These are phyloP conservation scores for Stenoptilia bipunctidactyla DNA, from an alignment of 2,888 invertebrate species.

Conservation along the genomic window DNA sequence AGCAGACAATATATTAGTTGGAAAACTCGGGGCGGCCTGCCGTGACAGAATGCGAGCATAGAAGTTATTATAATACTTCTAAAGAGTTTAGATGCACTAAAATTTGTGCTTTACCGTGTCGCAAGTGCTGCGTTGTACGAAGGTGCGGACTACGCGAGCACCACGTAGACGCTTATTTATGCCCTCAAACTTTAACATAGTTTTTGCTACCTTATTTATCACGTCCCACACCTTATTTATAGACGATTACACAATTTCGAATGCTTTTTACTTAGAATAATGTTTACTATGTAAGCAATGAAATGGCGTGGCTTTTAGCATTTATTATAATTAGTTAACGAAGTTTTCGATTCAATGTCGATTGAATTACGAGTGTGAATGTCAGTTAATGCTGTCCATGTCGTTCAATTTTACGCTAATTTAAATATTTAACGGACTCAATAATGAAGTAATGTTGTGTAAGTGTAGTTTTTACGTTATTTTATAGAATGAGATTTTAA, in stretches of 20 bases:
- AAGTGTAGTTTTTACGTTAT: too few relatives aligned
- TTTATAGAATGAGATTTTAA: too few relatives aligned
- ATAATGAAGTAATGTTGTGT: too few relatives aligned
- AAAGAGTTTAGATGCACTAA: conserved; percentile 55
- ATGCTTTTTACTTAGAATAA: background rate
- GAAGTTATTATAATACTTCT: conserved; percentile 63
- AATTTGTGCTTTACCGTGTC: conserved; percentile 42
- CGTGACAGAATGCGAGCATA: conserved; percentile 53
- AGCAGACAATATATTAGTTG: conserved; percentile 28
- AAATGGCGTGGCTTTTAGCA: too few relatives aligned
- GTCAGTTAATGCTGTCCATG: too few relatives aligned
- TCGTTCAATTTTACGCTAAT: too few relatives aligned
- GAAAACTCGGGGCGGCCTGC: conserved; percentile 29
- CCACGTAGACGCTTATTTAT: conserved; percentile 49
- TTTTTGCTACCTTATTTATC: conserved; percentile 36
- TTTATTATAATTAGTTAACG: too few relatives aligned
- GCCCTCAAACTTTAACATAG: conserved; percentile 41
- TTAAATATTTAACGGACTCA: too few relatives aligned
- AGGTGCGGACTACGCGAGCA: conserved; percentile 30
- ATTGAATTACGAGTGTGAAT: too few relatives aligned
- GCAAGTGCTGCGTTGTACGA: conserved; percentile 34
- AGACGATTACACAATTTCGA: conserved; percentile 7
- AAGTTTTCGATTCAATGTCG: too few relatives aligned
- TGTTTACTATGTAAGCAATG: too few relatives aligned
- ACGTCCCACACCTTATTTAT: conserved; percentile 14